phyloP scores from a whole-genome alignment of 2,113 vertebrate genomes.

The Pseudonaja textilis region DNA sequence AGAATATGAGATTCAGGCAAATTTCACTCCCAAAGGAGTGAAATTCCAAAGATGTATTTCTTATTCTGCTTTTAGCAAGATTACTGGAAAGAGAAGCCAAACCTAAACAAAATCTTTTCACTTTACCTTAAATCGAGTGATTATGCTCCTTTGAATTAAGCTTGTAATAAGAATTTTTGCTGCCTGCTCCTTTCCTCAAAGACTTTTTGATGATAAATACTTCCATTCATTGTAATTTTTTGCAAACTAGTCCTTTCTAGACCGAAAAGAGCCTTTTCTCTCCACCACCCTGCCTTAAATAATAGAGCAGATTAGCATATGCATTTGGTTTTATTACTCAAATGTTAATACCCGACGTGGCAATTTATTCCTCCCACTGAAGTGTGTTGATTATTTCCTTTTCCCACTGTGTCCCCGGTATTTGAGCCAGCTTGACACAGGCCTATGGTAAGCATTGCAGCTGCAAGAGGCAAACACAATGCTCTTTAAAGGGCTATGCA shows the following conservation, averaged over 20 bases:
- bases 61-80: background rate
- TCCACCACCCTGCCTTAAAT: conserved; percentile 50
- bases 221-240: conserved; percentile 73
- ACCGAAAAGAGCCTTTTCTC: conserved; percentile 71
- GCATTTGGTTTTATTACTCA: conserved; percentile 75
- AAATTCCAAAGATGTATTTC: conserved; percentile 32
- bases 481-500: conserved; percentile 47
- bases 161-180: conserved; percentile 64
- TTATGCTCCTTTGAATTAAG: conserved; percentile 55
- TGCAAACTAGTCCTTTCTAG: conserved; percentile 71
- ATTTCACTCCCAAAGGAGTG: background rate
- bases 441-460: conserved; percentile 56
- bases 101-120: conserved; percentile 49
- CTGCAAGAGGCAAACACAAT: conserved; percentile 62
- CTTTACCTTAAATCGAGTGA: conserved; percentile 63
- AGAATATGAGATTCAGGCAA: conserved; percentile 31
- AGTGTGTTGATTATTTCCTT: conserved; percentile 70
- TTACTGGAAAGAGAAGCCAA: background rate
- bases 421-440: conserved; percentile 52
- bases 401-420: conserved; percentile 54
- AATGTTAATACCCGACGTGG: conserved; percentile 71
- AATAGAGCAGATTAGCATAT: conserved; percentile 74
- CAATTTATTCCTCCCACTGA: conserved; percentile 68
- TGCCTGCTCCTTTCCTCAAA: conserved; percentile 71
- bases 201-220: conserved; percentile 75